A percentile compares a stretch with the other conserved stretches of the same genome.
Evolutionary conservation across 2,888 invertebrate species (phyloP).

Genomic region (Formica aserva): DNA sequence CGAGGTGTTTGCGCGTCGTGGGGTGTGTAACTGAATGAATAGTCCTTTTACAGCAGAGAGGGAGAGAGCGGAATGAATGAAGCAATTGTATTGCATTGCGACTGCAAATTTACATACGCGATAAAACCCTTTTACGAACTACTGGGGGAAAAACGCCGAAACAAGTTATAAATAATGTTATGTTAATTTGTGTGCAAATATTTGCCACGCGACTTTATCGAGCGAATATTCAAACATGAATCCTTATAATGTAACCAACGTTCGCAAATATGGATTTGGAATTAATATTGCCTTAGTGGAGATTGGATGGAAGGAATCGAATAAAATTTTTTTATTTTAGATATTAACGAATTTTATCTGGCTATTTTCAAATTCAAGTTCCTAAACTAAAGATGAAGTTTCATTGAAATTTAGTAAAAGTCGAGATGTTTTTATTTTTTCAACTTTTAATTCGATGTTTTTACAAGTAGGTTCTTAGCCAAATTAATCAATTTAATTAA

Average conservation of each 20-base stretch:
- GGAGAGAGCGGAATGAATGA: slow-evolving; percentile 55
- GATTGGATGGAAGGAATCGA: not conserved
- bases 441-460: not conserved
- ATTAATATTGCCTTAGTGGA: not conserved
- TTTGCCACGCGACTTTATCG: slow-evolving; percentile 18
- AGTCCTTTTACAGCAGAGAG: slow-evolving; percentile 62
- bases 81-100: slow-evolving; percentile 52
- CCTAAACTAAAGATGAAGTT: not conserved
- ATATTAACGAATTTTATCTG: not conserved
- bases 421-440: not conserved
- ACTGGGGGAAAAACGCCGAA: not conserved
- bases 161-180: slow-evolving; percentile 2
- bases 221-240: slow-evolving; percentile 4
- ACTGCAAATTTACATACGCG: slow-evolving; percentile 25
- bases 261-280: slow-evolving; percentile 2
- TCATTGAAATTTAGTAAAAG: not conserved
- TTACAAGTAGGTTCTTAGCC: not conserved
- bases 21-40: slow-evolving; percentile 60
- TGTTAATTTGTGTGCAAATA: slow-evolving; percentile 36
- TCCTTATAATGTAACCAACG: not conserved
- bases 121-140: not conserved
- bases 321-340: not conserved
- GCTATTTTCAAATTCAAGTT: not conserved
- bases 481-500: not conserved
- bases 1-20: slow-evolving; percentile 63